Evolutionary conservation across 2,888 invertebrate genomes (phyloP).

Genomic region (Pseudococcus longispinus): DNA sequence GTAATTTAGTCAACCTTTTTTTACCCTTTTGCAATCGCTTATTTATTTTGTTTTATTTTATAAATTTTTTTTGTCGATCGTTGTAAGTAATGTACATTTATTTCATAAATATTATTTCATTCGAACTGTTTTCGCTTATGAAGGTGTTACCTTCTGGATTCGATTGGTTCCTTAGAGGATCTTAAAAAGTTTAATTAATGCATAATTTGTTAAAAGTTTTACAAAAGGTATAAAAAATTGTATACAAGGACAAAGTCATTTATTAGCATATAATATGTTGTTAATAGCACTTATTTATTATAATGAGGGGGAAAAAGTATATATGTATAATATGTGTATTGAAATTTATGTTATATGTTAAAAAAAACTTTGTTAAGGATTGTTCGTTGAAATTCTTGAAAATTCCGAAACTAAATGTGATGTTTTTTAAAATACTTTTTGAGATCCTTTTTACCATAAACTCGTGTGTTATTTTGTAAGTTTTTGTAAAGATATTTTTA

Average conservation of each 20-base stretch:
- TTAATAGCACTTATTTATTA: conserved; percentile 43
- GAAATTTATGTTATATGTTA: conserved; percentile 53
- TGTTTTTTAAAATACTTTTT: conserved; percentile 53
- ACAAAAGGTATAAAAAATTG: conserved; percentile 29
- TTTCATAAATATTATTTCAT: conserved; percentile 10
- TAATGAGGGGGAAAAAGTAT: neutral
- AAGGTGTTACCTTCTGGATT: conserved; percentile 17
- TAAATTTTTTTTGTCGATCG: conserved; percentile 20
- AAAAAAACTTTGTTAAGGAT: conserved; percentile 46
- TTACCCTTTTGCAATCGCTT: neutral
- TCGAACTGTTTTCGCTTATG: conserved; percentile 11
- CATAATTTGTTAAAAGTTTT: conserved; percentile 33
- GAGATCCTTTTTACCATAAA: conserved; percentile 54
- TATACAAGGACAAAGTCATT: conserved; percentile 30
- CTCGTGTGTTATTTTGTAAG: conserved; percentile 48
- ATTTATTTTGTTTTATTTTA: conserved; percentile 2
- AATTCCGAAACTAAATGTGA: conserved; percentile 47
- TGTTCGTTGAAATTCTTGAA: conserved; percentile 48
- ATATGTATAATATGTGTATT: conserved; percentile 41
- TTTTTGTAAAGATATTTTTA: conserved; percentile 32
- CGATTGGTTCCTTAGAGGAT: conserved; percentile 54
- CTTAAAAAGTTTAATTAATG: conserved; percentile 50
- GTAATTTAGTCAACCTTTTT: conserved; percentile 24
- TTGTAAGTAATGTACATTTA: neutral
- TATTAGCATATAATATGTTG: conserved; percentile 44